These are phyloP conservation scores for Oophaga sylvatica DNA, from an alignment of 2,797 vertebrate species.

Conservation along the genomic window DNA sequence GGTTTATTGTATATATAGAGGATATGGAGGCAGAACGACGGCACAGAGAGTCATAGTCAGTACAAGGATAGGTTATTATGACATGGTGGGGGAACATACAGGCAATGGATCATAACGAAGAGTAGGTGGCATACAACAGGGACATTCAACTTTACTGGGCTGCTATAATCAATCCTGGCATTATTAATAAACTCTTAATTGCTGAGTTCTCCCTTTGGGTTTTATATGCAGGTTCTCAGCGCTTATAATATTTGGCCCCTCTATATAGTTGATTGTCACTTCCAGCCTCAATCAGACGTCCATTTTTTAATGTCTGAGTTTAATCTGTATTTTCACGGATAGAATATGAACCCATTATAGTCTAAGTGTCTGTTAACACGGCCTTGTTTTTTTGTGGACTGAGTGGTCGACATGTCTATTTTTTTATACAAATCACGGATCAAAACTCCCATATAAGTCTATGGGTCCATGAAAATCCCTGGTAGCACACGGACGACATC, in stretches of 20 bases:
- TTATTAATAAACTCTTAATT: background rate
- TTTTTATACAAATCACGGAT: no score
- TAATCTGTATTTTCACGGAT: no score
- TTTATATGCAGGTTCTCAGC: background rate
- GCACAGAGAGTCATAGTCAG: background rate
- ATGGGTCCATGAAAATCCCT: no score
- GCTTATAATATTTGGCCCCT: background rate
- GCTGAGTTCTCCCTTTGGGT: background rate
- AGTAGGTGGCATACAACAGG: background rate
- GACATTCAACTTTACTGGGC: background rate
- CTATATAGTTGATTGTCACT: background rate
- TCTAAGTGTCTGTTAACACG: no score
- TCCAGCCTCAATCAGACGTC: no score
- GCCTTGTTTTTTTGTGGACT: no score
- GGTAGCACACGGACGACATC: no score
- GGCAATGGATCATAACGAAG: background rate
- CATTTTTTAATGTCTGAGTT: no score
- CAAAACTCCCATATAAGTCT: no score
- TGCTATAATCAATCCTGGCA: background rate
- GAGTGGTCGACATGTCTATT: no score
- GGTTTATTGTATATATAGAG: background rate
- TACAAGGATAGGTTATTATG: background rate
- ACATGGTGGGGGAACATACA: background rate
- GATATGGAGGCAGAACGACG: background rate
- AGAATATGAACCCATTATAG: no score